Conservation (phyloP, 2,797 vertebrate genomes). For the Psittacula echo region DNA sequence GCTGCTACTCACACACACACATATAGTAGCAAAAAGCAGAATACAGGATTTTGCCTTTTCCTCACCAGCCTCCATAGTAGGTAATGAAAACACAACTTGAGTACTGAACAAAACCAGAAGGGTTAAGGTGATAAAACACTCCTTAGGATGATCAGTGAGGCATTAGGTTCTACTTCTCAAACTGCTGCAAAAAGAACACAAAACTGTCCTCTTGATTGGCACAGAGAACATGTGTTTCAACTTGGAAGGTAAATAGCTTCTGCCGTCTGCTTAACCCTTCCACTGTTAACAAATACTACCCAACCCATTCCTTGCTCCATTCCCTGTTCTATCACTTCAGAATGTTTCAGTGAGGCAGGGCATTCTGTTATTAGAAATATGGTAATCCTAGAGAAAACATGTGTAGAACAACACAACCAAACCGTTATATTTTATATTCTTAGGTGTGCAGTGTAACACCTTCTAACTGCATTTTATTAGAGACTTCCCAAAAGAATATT, state of each 20-base stretch:
- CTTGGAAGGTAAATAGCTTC: background rate
- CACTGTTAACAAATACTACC: background rate
- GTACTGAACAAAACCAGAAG: background rate
- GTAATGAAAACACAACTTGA: background rate
- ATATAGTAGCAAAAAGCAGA: background rate
- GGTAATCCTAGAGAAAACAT: background rate
- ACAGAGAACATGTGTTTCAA: background rate
- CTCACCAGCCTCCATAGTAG: background rate
- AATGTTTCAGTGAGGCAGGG: background rate
- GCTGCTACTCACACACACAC: background rate
- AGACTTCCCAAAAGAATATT: background rate
- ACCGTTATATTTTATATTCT: background rate
- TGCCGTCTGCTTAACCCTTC: background rate
- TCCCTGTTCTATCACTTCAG: background rate
- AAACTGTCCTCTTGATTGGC: background rate
- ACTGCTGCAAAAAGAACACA: background rate
- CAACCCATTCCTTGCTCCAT: background rate
- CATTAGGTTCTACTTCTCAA: background rate
- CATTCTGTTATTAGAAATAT: background rate
- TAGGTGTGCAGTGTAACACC: background rate
- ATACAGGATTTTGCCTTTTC: background rate
- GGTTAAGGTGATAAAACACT: background rate
- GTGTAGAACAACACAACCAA: background rate
- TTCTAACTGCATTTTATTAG: background rate
- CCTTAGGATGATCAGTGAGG: background rate